phyloP scores from a whole-genome alignment of 2,888 invertebrate genomes.

The Teinopalpus imperialis region DNA sequence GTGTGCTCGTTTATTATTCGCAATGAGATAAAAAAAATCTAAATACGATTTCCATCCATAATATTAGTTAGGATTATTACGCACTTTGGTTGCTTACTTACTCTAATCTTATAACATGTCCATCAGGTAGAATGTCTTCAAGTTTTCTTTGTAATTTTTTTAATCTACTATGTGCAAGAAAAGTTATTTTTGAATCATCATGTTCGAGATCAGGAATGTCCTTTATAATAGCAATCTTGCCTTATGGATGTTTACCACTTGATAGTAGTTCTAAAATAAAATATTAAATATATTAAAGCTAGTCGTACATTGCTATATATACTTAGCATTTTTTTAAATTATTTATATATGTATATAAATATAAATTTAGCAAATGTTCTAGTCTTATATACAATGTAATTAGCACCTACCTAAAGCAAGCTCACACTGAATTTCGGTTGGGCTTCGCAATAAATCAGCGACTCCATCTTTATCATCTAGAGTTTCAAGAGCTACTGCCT shows the following conservation, averaged over 20 bases:
- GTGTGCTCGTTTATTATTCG: too few relatives aligned
- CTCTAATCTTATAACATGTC: slow-evolving; percentile 76
- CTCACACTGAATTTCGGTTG: slow-evolving; percentile 72
- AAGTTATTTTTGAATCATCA: slow-evolving; percentile 60
- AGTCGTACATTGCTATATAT: too few relatives aligned
- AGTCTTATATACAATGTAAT: too few relatives aligned
- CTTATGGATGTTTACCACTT: slow-evolving; percentile 64
- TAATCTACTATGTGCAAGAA: slow-evolving; percentile 59
- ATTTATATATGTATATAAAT: too few relatives aligned
- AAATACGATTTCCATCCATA: too few relatives aligned
- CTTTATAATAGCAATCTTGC: slow-evolving; percentile 67
- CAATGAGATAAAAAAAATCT: too few relatives aligned
- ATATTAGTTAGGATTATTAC: too few relatives aligned
- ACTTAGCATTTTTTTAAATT: too few relatives aligned
- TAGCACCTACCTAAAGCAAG: slow-evolving; percentile 58
- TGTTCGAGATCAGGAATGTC: slow-evolving; percentile 62
- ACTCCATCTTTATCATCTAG: slow-evolving; percentile 52
- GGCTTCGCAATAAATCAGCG: slow-evolving; percentile 57
- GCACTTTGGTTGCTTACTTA: slow-evolving; percentile 45
- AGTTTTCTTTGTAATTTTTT: slow-evolving; percentile 64
- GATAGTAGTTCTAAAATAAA: slow-evolving; percentile 67
- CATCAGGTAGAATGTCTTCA: slow-evolving; percentile 65
- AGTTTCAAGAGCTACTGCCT: slow-evolving; percentile 57
- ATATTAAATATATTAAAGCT: too few relatives aligned
- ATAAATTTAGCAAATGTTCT: too few relatives aligned